A percentile compares a stretch with the other conserved stretches of the same genome.
phyloP scores from a whole-genome alignment of 2,797 vertebrate species.

The Coregonus ussuriensis region DNA sequence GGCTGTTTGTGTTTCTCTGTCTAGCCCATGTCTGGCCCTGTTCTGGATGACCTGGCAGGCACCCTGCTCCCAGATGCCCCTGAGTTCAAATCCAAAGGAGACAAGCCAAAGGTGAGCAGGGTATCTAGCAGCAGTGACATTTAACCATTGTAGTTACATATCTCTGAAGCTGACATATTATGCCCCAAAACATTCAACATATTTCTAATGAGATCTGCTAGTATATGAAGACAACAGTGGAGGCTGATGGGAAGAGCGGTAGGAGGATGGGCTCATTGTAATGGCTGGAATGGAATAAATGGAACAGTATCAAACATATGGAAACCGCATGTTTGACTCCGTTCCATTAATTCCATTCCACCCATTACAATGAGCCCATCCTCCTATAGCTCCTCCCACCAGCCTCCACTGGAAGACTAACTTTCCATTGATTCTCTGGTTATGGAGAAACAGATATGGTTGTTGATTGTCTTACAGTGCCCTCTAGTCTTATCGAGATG shows the following conservation, averaged over 20 bases:
- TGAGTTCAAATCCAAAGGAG: constrained; percentile 59
- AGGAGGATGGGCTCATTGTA: too few species aligned
- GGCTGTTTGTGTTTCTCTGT: constrained; percentile 15
- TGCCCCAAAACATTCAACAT: background rate
- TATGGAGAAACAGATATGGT: background rate
- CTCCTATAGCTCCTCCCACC: too few species aligned
- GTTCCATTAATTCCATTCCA: too few species aligned
- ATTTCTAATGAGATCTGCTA: background rate
- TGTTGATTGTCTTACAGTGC: constrained; percentile 14
- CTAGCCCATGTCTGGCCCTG: constrained; percentile 61
- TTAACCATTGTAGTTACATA: background rate
- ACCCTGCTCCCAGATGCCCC: constrained; percentile 58
- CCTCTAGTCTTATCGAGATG: constrained; percentile 15
- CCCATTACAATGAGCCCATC: too few species aligned
- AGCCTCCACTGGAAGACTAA: background rate
- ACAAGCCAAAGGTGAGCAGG: constrained; percentile 72
- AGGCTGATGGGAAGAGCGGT: too few species aligned
- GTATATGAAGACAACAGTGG: too few species aligned
- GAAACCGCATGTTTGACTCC: too few species aligned
- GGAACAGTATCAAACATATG: too few species aligned
- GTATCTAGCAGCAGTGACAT: background rate
- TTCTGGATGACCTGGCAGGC: constrained; percentile 58
- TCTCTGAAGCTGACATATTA: background rate
- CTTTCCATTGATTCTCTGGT: background rate
- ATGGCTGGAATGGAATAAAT: too few species aligned